A percentile compares a stretch with the other conserved stretches of the same genome.
phyloP scores from a whole-genome alignment of 2,888 invertebrate genomes.

The Epinotia bilunana region DNA sequence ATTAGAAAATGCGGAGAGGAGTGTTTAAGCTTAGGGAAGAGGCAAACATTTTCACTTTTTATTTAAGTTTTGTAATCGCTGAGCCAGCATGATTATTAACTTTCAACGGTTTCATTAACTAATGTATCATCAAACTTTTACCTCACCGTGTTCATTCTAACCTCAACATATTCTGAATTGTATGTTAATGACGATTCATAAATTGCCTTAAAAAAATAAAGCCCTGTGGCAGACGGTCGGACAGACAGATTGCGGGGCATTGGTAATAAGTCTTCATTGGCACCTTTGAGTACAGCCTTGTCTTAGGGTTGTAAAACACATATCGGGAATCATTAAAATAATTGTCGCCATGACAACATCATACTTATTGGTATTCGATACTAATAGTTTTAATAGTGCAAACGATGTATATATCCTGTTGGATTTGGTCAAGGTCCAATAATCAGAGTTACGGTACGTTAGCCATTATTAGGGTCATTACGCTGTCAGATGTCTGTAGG shows the following conservation, averaged over 20 bases:
- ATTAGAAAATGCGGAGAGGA: slow-evolving; percentile 37
- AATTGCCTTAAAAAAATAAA: no score
- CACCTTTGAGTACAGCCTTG: no score
- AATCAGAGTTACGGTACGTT: slow-evolving; percentile 28
- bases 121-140: neutral
- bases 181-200: no score
- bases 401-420: slow-evolving; percentile 12
- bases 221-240: neutral
- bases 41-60: slow-evolving; percentile 12
- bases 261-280: neutral
- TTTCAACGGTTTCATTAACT: neutral
- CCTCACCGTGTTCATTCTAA: no score
- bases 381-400: neutral
- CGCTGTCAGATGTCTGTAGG: slow-evolving; percentile 33
- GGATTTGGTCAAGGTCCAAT: slow-evolving; percentile 33
- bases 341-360: neutral
- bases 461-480: slow-evolving; percentile 32
- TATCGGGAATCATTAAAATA: neutral
- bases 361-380: neutral
- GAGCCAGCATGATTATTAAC: neutral
- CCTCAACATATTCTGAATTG: no score
- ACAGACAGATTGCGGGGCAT: neutral
- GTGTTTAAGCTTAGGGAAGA: slow-evolving; percentile 32
- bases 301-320: no score
- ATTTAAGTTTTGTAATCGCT: neutral